A percentile compares a stretch with the other conserved stretches of the same genome.
Evolutionary conservation across 1,140 invertebrate species (phyloP).

Genomic region (Sarcophaga peregrina): DNA sequence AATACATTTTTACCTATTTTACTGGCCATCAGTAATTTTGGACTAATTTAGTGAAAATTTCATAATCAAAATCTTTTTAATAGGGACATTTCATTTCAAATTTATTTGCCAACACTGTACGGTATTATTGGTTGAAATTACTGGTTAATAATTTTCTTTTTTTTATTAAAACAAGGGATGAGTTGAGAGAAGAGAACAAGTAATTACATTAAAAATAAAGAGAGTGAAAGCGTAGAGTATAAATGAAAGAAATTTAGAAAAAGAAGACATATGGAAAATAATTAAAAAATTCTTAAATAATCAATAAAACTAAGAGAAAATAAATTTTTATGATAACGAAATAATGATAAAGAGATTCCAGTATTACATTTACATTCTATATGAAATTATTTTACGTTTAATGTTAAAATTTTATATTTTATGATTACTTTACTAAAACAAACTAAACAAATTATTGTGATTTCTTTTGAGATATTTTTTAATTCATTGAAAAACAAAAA

Average conservation of each 20-base stretch:
- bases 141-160: too few relatives aligned
- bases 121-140: too few relatives aligned
- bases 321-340: conserved; percentile 27
- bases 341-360: conserved; percentile 13
- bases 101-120: too few relatives aligned
- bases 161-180: too few relatives aligned
- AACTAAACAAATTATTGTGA: conserved; percentile 1
- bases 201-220: background rate
- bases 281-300: background rate
- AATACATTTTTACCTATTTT: too few relatives aligned
- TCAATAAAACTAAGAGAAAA: background rate
- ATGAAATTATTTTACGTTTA: too few relatives aligned
- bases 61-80: too few relatives aligned
- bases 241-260: background rate
- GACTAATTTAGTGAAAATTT: too few relatives aligned
- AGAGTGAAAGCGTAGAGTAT: background rate
- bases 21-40: too few relatives aligned
- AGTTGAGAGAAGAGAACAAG: too few relatives aligned
- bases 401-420: too few relatives aligned
- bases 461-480: background rate
- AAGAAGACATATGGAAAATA: background rate
- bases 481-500: background rate
- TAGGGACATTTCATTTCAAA: too few relatives aligned
- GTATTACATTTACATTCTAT: conserved; percentile 14
- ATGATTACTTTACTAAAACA: background rate